Base-by-base conservation (phyloP, 2,113 vertebrate species). In the Phaethornis superciliosus region DNA sequence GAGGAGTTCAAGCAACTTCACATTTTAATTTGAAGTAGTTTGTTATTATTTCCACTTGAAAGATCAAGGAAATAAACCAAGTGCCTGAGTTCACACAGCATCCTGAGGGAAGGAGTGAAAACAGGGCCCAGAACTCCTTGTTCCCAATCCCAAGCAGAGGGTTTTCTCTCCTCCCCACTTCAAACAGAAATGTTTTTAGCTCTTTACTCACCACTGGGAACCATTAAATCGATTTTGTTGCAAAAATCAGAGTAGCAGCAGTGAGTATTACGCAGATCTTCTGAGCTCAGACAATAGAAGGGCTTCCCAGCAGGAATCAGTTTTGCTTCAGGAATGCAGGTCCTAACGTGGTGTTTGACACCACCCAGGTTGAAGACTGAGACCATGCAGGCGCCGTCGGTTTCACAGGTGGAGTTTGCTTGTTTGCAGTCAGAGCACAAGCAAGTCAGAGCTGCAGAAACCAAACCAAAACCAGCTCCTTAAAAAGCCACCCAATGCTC, bases 161-260 rank as follows among this genome's bases (percentile, higher is more conserved):
- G 63, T 15, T 65, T 65, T 27, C 27, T 35, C 47, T 22, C 63
- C 81, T 60, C 55, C 80, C 92, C 27, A 23, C 89, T 54, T 56
- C 88, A 51, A 64, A 54, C 63, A 75, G 52, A 26, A 10, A 33
- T 30, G 76, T 69, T n/a, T 60, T 76, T 22, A 11, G 51, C 70
- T 26, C 78, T 44, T 60, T 33, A 94, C 98, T 98, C 94, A 99
- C 99, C 99, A 23, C 98, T 98, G 75, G 99, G 99, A 88, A 98
- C 98, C 95, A 98, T 98, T 42, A 99, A 96, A 96, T 99, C 98
- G 24, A 99, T 98, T 95, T 98, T 99, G 97, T 99, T 99, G 98
- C 99, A 99, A 97, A 98, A 99, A 97, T 99, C 99, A 0, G 97
- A 98, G 90, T 99, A 99, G 98, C 99, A 99, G 98, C 99, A 99